Percentiles rank a stretch among this genome's conserved stretches.
Conservation (phyloP, 2,113 vertebrate species). For the Aythya baeri region DNA sequence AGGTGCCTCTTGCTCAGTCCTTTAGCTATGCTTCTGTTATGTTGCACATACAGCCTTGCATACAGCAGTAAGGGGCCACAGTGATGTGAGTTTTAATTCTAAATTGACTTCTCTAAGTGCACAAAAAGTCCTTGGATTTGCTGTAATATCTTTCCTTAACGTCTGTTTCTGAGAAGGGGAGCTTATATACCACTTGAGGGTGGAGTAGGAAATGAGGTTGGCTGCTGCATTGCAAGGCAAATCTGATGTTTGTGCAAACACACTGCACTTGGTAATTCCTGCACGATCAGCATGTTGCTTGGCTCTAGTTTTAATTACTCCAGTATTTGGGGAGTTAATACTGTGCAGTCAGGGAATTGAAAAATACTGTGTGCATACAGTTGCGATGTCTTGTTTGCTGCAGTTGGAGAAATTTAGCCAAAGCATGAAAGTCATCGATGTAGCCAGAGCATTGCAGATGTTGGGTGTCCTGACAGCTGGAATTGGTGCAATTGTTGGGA, state of each 20-base stretch:
- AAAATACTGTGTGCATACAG: not conserved
- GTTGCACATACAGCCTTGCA: not conserved
- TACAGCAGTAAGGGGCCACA: not conserved
- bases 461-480: not conserved
- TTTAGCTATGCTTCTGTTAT: not conserved
- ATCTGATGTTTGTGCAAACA: not conserved
- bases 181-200: not conserved
- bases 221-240: not conserved
- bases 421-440: not conserved
- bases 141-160: not conserved
- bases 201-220: not conserved
- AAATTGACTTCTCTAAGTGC: not conserved
- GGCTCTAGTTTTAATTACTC: constrained; percentile 14
- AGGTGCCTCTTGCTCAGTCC: not conserved
- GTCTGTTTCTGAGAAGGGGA: not conserved
- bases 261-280: not conserved
- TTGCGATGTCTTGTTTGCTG: constrained; percentile 12
- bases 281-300: not conserved
- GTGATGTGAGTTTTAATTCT: not conserved
- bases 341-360: not conserved
- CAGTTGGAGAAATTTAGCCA: not conserved
- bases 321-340: constrained; percentile 30
- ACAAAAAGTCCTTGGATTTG: not conserved
- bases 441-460: not conserved
- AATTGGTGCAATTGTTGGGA: not conserved